Evolutionary conservation across 2,797 vertebrate genomes (phyloP), one percentile per base, ranked within the genome.

Genomic region (Falco biarmicus): DNA sequence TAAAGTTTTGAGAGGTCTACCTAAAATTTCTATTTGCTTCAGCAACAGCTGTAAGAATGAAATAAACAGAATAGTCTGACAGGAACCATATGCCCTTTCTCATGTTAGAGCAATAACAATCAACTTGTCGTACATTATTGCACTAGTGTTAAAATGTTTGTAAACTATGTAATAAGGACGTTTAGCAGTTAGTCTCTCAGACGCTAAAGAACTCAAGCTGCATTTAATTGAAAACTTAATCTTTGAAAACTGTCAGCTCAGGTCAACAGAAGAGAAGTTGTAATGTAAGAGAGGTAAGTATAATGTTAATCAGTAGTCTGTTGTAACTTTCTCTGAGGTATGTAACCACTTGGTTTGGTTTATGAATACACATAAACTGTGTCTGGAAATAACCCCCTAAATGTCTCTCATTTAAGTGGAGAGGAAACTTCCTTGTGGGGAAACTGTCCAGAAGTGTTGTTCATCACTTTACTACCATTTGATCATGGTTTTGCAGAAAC

Each of bases 71-170:
- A 77, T 56, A 93, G 56, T 79, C 68, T 90, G 93, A 83, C 78
- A 85, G 78, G 68, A 95, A 7, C 93, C 89, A 83, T 94, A 93
- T 96, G 89, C 81, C 66, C 41, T 78, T 83, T 93, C 64, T 94
- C 69, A 34, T 6, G 43, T 77, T 74, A 68, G 37, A 89, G 37
- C 90, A 87, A 22, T 84, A 96, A 89, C 78, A 53, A 80, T 94
- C 87, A 88, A 39, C 57, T 86, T 20, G 12, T 85, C 14, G 12
- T 64, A 66, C 11, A 2, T 84, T 80, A 83, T 39, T 92, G 84
- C 78, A 12, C 47, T 56, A n/a, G 56, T 17, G 14, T 53, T 84
- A 56, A 87, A 90, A 39, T 76, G 76, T 87, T 87, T 87, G 80
- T 82, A 89, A 93, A n/a, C 86, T 85, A 13, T 1, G 1, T 74